Percentiles rank a stretch among this genome's conserved stretches.
Evolutionary conservation across 2,888 invertebrate genomes (phyloP).

Genomic region (Ypsolopha sequella): DNA sequence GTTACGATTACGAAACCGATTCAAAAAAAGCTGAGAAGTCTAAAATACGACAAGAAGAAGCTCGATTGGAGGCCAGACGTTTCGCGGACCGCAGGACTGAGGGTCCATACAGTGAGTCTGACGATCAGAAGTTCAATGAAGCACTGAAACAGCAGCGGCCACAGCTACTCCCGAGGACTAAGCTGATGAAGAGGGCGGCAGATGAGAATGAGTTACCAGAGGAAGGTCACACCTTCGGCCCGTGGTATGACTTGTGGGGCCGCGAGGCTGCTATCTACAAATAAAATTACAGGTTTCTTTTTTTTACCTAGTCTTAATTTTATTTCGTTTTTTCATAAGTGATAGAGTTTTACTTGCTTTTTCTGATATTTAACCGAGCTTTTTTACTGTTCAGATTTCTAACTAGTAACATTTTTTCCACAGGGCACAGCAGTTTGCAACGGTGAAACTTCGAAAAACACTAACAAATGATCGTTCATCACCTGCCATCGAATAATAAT

Average conservation of each 20-base stretch:
- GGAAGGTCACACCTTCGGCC: slow-evolving; percentile 82
- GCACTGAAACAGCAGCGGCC: slow-evolving; percentile 63
- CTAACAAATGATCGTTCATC: slow-evolving; percentile 89
- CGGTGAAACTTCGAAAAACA: slow-evolving; percentile 89
- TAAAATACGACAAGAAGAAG: slow-evolving; percentile 62
- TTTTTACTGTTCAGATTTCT: slow-evolving; percentile 8
- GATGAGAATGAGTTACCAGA: slow-evolving; percentile 62
- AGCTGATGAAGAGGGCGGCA: slow-evolving; percentile 71
- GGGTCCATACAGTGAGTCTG: slow-evolving; percentile 59
- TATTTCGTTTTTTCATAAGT: slow-evolving; percentile 1
- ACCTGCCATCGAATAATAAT: slow-evolving; percentile 75
- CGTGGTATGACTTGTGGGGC: slow-evolving; percentile 92
- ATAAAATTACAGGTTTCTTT: slow-evolving; percentile 36
- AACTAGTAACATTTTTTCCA: slow-evolving; percentile 24
- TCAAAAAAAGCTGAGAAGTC: slow-evolving; percentile 66
- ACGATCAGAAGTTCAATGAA: slow-evolving; percentile 70
- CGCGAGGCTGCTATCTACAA: slow-evolving; percentile 76
- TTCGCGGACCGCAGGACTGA: slow-evolving; percentile 50
- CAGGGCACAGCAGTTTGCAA: slow-evolving; percentile 90
- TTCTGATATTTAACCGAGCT: slow-evolving; percentile 11
- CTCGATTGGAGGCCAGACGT: slow-evolving; percentile 52
- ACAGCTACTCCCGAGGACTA: slow-evolving; percentile 78
- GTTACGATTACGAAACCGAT: slow-evolving; percentile 64
- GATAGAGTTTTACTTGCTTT: slow-evolving; percentile 12
- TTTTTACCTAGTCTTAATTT: slow-evolving; percentile 12